Conservation (phyloP, 1,140 invertebrate genomes). For the Leptinotarsa lineolata region DNA sequence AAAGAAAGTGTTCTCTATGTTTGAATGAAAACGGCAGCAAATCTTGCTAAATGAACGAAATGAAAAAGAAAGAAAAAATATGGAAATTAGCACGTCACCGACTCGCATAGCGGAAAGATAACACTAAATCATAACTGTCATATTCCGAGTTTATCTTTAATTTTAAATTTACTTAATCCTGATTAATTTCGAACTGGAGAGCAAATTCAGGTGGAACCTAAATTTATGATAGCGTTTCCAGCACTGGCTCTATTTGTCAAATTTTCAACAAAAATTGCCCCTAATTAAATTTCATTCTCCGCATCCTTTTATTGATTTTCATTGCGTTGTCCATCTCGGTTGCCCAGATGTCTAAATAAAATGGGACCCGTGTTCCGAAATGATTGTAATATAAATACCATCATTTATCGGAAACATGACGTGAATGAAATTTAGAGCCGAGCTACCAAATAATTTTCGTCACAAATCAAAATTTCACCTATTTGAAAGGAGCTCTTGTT, state of each 20-base stretch:
- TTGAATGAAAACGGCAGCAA: too few species aligned
- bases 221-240: not conserved
- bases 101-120: not conserved
- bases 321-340: not conserved
- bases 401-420: too few species aligned
- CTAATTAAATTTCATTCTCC: not conserved
- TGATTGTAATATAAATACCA: too few species aligned
- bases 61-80: not conserved
- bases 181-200: constrained; percentile 3
- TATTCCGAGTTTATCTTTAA: constrained; percentile 3
- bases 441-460: too few species aligned
- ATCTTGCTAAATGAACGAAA: too few species aligned
- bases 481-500: too few species aligned
- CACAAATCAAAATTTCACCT: too few species aligned
- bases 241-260: not conserved
- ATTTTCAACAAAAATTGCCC: not conserved
- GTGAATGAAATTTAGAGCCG: too few species aligned
- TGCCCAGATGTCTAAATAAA: not conserved
- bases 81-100: not conserved
- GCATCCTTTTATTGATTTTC: not conserved
- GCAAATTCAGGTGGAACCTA: not conserved
- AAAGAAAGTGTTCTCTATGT: too few species aligned
- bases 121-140: constrained; percentile 2
- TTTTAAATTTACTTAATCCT: constrained; percentile 3
- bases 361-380: too few species aligned